phyloP scores from a whole-genome alignment of 2,888 invertebrate species.

The Caenorhabditis imperialis region DNA sequence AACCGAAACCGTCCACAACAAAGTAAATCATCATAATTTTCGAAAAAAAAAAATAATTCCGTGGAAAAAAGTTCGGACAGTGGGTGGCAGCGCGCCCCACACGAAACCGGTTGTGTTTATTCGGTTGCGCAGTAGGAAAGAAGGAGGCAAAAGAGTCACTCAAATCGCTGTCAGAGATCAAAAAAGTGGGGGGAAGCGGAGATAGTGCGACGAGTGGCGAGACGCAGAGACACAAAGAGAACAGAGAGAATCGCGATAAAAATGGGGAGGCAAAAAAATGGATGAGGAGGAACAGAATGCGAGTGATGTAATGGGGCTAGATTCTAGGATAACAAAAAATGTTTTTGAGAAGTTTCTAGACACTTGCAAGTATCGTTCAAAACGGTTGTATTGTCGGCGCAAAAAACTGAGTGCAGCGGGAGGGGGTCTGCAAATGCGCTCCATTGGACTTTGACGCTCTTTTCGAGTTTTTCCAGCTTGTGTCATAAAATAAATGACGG shows the following conservation, averaged over 20 bases:
- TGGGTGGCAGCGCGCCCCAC: neutral
- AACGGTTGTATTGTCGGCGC: no score
- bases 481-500: no score
- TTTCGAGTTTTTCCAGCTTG: neutral
- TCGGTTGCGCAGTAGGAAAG: neutral
- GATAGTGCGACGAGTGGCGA: neutral
- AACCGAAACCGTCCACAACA: neutral
- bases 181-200: neutral
- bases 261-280: neutral
- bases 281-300: neutral
- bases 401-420: no score
- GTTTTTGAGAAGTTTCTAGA: no score
- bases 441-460: no score
- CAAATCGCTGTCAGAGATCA: constrained; percentile 16
- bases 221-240: neutral
- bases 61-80: neutral
- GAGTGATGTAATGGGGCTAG: no score
- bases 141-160: neutral
- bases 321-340: no score
- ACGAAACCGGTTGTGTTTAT: neutral
- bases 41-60: neutral
- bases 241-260: neutral
- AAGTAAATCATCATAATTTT: neutral
- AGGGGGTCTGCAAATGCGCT: no score
- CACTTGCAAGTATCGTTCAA: no score